phyloP scores from a whole-genome alignment of 2,797 vertebrate species.

The Microhierax caerulescens region DNA sequence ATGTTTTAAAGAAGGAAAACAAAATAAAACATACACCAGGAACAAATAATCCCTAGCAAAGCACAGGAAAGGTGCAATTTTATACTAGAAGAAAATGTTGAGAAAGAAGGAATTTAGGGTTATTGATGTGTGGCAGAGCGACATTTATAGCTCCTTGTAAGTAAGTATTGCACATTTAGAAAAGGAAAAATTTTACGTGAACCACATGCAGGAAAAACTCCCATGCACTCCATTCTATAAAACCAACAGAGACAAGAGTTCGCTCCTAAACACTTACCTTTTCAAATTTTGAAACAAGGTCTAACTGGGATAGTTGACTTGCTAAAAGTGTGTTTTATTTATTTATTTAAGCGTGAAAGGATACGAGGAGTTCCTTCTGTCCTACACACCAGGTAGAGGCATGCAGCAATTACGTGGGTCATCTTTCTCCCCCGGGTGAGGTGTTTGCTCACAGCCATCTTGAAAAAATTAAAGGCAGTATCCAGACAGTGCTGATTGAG shows the following conservation, averaged over 20 bases:
- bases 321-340: not conserved
- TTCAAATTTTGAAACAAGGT: not conserved
- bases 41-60: not conserved
- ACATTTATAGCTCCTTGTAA: not conserved
- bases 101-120: not conserved
- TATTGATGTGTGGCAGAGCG: not conserved
- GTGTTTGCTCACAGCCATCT: slow-evolving; percentile 91
- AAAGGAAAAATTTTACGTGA: not conserved
- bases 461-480: slow-evolving; percentile 97
- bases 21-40: not conserved
- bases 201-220: not conserved
- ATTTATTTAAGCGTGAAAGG: slow-evolving; percentile 70
- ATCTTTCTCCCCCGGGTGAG: slow-evolving; percentile 87
- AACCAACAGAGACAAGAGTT: not conserved
- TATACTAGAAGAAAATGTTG: not conserved
- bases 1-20: not conserved
- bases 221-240: not conserved
- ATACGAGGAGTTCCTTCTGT: slow-evolving; percentile 98
- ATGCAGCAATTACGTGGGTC: slow-evolving; percentile 89
- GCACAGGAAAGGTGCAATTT: not conserved
- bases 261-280: not conserved
- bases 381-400: slow-evolving; percentile 95
- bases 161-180: not conserved
- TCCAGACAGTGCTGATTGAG: slow-evolving; percentile 94
- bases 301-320: not conserved